These are phyloP conservation scores for Damaliscus lunatus DNA, from an alignment of 2,113 vertebrate genomes.

Conservation along the genomic window DNA sequence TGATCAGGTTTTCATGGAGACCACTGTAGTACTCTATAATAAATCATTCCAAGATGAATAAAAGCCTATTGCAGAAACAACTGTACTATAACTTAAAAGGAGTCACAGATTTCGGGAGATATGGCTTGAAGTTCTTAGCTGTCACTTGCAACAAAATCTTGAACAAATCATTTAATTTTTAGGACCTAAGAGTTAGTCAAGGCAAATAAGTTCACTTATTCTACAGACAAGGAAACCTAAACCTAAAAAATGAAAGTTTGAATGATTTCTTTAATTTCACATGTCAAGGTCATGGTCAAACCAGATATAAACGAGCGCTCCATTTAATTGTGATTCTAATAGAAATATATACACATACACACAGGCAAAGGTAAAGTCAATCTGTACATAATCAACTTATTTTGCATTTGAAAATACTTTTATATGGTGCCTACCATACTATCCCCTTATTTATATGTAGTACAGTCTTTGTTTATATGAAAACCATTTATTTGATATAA, in stretches of 20 bases:
- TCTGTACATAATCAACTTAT: neutral
- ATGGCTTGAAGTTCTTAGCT: neutral
- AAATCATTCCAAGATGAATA: neutral
- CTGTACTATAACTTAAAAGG: neutral
- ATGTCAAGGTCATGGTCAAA: neutral
- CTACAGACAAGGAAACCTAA: neutral
- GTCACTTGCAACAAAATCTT: neutral
- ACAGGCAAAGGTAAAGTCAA: neutral
- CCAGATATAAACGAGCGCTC: neutral
- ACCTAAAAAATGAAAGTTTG: neutral
- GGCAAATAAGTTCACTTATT: neutral
- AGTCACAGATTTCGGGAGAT: neutral
- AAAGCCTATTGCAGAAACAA: neutral
- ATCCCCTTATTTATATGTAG: neutral
- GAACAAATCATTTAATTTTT: neutral
- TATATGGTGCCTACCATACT: neutral
- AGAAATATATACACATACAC: neutral
- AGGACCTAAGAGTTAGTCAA: neutral
- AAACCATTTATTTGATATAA: slow-evolving; percentile 11
- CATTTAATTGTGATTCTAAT: slow-evolving; percentile 20
- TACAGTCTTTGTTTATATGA: neutral
- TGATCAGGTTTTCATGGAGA: neutral
- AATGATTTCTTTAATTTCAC: neutral
- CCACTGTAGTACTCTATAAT: neutral
- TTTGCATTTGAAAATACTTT: neutral